Evolutionary conservation across 2,797 vertebrate species (phyloP).

Genomic region (Sternarchorhynchus goeldii): DNA sequence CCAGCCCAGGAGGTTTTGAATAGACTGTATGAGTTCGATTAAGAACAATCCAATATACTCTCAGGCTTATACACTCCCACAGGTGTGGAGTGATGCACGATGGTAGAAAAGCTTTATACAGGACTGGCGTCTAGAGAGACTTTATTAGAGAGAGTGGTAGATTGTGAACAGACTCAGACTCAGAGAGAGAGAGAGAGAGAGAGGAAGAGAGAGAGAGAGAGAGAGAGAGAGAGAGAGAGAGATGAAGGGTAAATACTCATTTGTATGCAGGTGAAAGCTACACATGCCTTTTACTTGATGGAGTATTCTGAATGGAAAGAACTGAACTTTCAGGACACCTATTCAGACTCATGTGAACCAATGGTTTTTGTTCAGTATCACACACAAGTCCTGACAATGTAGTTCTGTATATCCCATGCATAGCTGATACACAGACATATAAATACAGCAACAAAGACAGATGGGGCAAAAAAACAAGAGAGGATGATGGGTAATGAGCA

Average conservation of each 20-base stretch:
- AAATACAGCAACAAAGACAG: too few relatives aligned
- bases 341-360: constrained; percentile 2
- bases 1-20: too few relatives aligned
- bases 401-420: too few relatives aligned
- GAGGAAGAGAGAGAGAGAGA: not conserved
- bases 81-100: not conserved
- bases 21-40: too few relatives aligned
- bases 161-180: not conserved
- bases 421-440: too few relatives aligned
- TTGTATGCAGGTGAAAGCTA: constrained; percentile 14
- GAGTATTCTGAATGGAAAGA: constrained; percentile 16
- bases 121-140: not conserved
- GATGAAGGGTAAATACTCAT: not conserved
- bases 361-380: not conserved
- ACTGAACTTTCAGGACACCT: not conserved
- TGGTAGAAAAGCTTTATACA: not conserved
- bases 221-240: not conserved
- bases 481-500: too few relatives aligned
- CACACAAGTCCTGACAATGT: not conserved
- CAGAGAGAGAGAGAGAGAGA: not conserved
- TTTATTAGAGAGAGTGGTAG: constrained; percentile 6
- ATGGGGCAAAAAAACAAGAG: too few relatives aligned
- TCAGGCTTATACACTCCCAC: not conserved
- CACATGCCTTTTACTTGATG: not conserved
- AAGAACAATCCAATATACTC: not conserved